phyloP scores from a whole-genome alignment of 2,888 invertebrate genomes.

The Amphipoea lucens region DNA sequence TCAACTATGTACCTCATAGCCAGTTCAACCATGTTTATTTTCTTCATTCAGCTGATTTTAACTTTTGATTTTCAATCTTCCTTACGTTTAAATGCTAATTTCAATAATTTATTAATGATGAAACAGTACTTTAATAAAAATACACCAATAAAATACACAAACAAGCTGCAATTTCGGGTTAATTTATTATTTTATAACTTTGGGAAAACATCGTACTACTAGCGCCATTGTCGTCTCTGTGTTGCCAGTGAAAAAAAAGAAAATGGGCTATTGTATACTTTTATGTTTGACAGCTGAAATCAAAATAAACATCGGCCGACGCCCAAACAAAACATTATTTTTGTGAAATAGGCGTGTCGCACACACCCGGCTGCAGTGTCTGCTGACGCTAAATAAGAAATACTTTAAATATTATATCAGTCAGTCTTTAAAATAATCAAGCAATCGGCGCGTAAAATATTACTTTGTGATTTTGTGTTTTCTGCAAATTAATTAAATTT shows the following conservation, averaged over 20 bases:
- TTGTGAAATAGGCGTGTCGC: conserved; percentile 71
- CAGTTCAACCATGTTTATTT: background rate
- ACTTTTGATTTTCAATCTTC: background rate
- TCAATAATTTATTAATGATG: background rate
- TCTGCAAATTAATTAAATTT: conserved; percentile 34
- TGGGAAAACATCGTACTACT: conserved; percentile 31
- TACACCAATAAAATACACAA: background rate
- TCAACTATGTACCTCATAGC: background rate
- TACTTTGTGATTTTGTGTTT: conserved; percentile 39
- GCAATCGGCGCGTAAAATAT: conserved; percentile 36
- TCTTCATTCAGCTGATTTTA: background rate
- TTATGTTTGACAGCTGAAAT: conserved; percentile 66
- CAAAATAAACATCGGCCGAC: conserved; percentile 79
- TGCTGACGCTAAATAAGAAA: conserved; percentile 37
- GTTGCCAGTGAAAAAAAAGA: conserved; percentile 51
- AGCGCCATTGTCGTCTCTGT: conserved; percentile 43
- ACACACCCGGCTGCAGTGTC: conserved; percentile 57
- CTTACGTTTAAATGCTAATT: background rate
- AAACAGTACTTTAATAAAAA: background rate
- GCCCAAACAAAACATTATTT: conserved; percentile 79
- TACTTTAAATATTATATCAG: conserved; percentile 27
- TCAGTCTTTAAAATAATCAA: conserved; percentile 26
- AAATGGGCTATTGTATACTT: conserved; percentile 40
- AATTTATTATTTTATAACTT: background rate
- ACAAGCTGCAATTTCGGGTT: background rate